Evolutionary conservation across 2,888 invertebrate species (phyloP).

Genomic region (Doris montereyensis): DNA sequence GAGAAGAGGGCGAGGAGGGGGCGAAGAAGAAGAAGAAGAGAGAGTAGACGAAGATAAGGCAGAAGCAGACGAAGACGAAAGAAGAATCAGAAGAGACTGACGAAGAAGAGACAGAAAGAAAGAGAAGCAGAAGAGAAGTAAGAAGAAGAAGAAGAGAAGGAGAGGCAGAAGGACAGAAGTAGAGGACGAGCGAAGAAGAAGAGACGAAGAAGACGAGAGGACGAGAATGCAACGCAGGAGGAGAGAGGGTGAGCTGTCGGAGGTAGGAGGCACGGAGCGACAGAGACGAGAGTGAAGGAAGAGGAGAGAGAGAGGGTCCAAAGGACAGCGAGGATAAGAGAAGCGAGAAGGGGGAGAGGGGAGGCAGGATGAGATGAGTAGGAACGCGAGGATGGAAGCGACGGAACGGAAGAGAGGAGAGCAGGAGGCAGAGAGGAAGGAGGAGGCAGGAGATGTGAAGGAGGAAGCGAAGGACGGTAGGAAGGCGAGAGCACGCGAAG

Average conservation of each 20-base stretch:
- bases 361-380: too few relatives aligned
- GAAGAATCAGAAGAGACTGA: neutral
- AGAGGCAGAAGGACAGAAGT: neutral
- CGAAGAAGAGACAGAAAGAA: constrained; percentile 1
- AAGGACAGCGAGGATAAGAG: neutral
- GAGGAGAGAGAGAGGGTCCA: neutral
- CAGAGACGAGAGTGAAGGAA: neutral
- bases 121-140: neutral
- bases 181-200: neutral
- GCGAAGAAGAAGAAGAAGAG: neutral
- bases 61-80: neutral
- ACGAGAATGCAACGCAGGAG: neutral
- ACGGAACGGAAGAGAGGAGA: too few relatives aligned
- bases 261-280: too few relatives aligned
- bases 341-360: neutral
- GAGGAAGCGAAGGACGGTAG: too few relatives aligned
- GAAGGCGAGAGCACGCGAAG: too few relatives aligned
- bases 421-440: too few relatives aligned
- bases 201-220: neutral
- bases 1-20: neutral
- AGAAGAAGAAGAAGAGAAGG: neutral
- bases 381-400: too few relatives aligned
- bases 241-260: too few relatives aligned
- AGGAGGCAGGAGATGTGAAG: too few relatives aligned
- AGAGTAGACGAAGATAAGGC: too few relatives aligned